Evolutionary conservation across 2,113 vertebrate species (phyloP).

Genomic region (Carassius auratus): DNA sequence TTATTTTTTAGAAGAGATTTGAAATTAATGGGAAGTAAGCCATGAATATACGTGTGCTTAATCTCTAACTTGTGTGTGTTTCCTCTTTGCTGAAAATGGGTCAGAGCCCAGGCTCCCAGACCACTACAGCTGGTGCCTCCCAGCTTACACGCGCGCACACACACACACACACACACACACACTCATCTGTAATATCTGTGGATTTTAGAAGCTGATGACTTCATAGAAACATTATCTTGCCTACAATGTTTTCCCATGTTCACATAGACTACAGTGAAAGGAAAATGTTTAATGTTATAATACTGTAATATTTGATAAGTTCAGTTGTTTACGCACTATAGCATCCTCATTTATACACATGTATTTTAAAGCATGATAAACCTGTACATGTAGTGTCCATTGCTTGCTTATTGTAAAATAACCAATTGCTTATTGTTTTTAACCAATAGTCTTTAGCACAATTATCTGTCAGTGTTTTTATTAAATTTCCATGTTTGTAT

Average conservation of each 20-base stretch:
- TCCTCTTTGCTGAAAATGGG: conserved; percentile 68
- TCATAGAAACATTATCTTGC: conserved; percentile 73
- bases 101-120: conserved; percentile 63
- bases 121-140: conserved; percentile 61
- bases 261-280: conserved; percentile 27
- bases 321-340: not conserved
- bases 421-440: not conserved
- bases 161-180: conserved; percentile 41
- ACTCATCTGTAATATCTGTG: conserved; percentile 65
- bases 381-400: not conserved
- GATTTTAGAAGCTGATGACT: conserved; percentile 68
- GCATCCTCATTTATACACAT: not conserved
- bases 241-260: conserved; percentile 63
- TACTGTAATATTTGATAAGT: not conserved
- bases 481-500: not conserved
- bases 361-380: not conserved
- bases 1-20: conserved; percentile 49
- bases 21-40: conserved; percentile 36
- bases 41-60: conserved; percentile 49
- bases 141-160: conserved; percentile 58
- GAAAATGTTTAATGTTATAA: conserved; percentile 1
- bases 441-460: not conserved
- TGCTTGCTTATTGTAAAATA: not conserved
- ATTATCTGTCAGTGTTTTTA: not conserved
- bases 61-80: conserved; percentile 72